phyloP scores from a whole-genome alignment of 2,113 vertebrate species.

The Reinhardtius hippoglossoides region DNA sequence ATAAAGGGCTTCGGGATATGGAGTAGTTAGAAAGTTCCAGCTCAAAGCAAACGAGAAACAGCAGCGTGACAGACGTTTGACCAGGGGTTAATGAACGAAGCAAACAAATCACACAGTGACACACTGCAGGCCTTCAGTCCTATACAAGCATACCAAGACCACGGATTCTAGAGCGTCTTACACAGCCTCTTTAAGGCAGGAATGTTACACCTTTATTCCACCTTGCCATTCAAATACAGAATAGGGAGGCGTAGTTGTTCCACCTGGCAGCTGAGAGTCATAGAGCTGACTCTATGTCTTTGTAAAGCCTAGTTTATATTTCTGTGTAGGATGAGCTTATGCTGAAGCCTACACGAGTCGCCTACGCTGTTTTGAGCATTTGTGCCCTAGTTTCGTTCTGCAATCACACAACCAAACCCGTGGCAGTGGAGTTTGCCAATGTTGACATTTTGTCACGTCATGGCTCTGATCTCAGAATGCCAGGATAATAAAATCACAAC shows the following conservation, averaged over 20 bases:
- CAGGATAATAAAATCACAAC: too few relatives aligned
- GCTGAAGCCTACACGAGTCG: too few relatives aligned
- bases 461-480: too few relatives aligned
- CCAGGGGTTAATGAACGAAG: conserved; percentile 64
- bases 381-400: too few relatives aligned
- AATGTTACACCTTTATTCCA: not conserved
- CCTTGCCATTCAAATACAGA: not conserved
- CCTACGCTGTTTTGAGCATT: too few relatives aligned
- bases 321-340: not conserved
- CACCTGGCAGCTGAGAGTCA: not conserved
- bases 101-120: conserved; percentile 66
- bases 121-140: conserved; percentile 47
- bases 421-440: too few relatives aligned
- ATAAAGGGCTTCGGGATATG: not conserved
- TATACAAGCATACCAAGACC: conserved; percentile 57
- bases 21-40: conserved; percentile 19
- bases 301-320: not conserved
- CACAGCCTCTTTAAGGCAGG: not conserved
- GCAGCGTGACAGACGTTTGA: conserved; percentile 51
- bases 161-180: conserved; percentile 49
- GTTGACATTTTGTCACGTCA: too few relatives aligned
- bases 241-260: not conserved
- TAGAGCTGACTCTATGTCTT: not conserved
- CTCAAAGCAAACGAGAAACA: conserved; percentile 49
- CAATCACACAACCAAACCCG: too few relatives aligned